Evolutionary conservation across 2,113 vertebrate species (phyloP).

Genomic region (Chaetorhynchus papuensis): DNA sequence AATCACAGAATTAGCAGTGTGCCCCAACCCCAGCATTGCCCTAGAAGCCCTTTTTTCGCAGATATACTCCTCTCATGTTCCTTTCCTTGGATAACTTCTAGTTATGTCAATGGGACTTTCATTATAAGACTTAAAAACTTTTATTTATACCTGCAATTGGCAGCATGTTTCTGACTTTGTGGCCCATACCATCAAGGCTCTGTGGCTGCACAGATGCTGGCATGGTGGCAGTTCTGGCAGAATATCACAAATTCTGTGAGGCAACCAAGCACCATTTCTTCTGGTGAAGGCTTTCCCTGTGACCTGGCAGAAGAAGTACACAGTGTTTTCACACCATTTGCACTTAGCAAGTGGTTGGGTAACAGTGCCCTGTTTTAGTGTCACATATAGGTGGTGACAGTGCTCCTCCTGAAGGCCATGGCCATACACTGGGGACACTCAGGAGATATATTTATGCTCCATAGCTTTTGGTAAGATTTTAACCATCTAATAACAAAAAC

Average conservation of each 20-base stretch:
- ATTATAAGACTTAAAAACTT: slow-evolving; percentile 28
- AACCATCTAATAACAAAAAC: neutral
- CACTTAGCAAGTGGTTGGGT: neutral
- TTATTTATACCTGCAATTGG: slow-evolving; percentile 31
- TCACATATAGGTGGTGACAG: neutral
- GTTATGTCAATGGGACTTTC: neutral
- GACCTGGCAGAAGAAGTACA: neutral
- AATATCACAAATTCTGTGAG: neutral
- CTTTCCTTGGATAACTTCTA: neutral
- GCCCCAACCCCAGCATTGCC: neutral
- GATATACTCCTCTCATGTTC: neutral
- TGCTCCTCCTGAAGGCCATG: neutral
- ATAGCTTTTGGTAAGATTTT: neutral
- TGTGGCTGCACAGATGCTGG: neutral
- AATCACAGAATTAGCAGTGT: neutral
- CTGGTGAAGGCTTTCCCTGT: neutral
- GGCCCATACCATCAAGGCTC: neutral
- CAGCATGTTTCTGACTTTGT: slow-evolving; percentile 6
- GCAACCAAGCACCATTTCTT: rapidly evolving
- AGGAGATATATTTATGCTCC: neutral
- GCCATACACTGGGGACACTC: neutral
- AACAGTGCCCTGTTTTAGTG: neutral
- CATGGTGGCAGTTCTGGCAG: neutral
- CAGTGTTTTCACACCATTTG: neutral
- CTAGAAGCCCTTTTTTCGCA: neutral